Percentiles rank a stretch among this genome's conserved stretches.
These are phyloP conservation scores for Megaceryle alcyon DNA, from an alignment of 2,797 vertebrate species.

Conservation along the genomic window DNA sequence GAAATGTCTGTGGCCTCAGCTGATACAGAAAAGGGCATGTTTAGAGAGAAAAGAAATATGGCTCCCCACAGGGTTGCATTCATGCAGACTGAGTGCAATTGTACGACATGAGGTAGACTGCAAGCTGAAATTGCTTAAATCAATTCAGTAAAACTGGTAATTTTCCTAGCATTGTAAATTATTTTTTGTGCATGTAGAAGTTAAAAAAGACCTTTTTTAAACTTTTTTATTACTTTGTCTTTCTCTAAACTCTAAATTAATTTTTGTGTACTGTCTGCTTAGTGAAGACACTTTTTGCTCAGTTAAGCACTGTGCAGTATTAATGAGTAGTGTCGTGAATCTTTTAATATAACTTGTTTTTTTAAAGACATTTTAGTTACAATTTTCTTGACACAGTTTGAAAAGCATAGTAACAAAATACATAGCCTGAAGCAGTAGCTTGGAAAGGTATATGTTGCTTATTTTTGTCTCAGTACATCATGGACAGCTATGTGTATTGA, in stretches of 20 bases:
- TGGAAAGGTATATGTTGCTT: not conserved
- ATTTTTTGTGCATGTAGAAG: not conserved
- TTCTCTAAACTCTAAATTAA: not conserved
- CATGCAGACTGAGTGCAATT: not conserved
- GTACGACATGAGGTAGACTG: not conserved
- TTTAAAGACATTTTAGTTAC: not conserved
- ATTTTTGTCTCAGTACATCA: not conserved
- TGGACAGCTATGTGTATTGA: not conserved
- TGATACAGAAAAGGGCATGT: not conserved
- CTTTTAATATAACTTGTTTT: not conserved
- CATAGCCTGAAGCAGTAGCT: not conserved
- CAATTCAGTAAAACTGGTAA: not conserved
- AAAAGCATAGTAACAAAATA: not conserved
- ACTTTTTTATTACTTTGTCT: not conserved
- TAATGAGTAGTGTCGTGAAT: not conserved
- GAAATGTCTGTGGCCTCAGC: not conserved
- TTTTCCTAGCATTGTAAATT: not conserved
- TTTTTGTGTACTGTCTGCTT: not conserved
- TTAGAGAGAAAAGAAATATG: not conserved
- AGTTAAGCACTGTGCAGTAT: not conserved
- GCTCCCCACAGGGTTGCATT: not conserved
- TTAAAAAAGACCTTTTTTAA: not conserved
- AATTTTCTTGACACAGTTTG: not conserved
- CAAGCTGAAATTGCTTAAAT: not conserved
- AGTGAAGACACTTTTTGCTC: not conserved